Conservation (phyloP, 2,888 invertebrate genomes). For the Trachelus stipa region DNA sequence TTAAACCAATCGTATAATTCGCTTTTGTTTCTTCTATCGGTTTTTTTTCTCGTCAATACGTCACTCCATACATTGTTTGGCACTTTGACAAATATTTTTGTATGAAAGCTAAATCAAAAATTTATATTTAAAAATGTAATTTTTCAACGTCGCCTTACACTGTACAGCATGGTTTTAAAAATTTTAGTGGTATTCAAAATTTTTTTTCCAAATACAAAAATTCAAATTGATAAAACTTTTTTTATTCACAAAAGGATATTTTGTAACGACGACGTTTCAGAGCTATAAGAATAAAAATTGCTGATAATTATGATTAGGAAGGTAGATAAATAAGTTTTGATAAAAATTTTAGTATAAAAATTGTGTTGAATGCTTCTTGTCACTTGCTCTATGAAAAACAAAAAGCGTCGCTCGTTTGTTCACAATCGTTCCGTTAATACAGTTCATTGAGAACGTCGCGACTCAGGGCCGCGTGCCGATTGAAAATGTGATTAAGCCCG, state of each 20-base stretch:
- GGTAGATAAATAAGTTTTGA: neutral
- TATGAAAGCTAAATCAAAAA: neutral
- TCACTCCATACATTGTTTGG: neutral
- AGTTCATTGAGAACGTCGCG: conserved; percentile 11
- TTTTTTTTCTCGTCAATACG: neutral
- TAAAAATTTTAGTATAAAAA: too few species aligned
- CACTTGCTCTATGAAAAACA: neutral
- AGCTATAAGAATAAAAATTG: neutral
- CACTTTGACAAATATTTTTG: neutral
- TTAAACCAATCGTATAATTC: neutral
- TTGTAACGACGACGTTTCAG: neutral
- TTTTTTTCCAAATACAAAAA: too few species aligned
- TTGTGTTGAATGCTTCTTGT: too few species aligned
- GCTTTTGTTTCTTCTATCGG: neutral
- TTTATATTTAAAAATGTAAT: neutral
- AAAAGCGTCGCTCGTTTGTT: neutral
- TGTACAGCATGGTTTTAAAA: neutral
- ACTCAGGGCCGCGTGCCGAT: conserved; percentile 20
- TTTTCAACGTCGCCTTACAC: neutral
- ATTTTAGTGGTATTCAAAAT: too few species aligned
- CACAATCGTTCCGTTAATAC: neutral
- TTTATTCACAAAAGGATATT: neutral
- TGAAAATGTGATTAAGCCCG: conserved; percentile 37
- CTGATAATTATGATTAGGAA: neutral
- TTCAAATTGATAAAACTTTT: neutral